Conservation (phyloP, 2,888 invertebrate genomes). For the Hydrotaea cyrtoneurina region DNA sequence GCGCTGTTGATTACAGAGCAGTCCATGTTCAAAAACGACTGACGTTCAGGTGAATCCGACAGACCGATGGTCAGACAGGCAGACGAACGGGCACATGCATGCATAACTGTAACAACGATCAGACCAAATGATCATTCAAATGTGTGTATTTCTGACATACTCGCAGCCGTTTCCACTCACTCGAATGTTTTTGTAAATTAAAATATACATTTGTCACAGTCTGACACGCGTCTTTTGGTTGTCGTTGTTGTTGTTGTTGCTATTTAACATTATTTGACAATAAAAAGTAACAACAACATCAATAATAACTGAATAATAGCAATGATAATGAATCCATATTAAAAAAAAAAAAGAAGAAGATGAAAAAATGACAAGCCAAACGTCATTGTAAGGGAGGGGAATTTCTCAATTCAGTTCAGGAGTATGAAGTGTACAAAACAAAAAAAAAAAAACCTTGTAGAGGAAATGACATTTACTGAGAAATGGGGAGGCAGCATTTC, state of each 20-base stretch:
- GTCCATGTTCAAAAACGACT: neutral
- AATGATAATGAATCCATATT: neutral
- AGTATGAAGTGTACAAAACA: too few species aligned
- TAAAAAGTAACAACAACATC: conserved; percentile 9
- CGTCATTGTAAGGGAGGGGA: neutral
- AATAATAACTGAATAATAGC: conserved; percentile 27
- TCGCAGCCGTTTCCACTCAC: neutral
- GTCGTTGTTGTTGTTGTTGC: conserved; percentile 18
- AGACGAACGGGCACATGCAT: neutral
- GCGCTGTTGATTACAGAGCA: neutral
- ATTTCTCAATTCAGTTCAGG: too few species aligned
- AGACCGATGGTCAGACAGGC: neutral
- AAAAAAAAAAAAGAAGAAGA: neutral
- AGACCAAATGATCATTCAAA: too few species aligned
- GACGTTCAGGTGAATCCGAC: neutral
- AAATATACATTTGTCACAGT: conserved; percentile 46
- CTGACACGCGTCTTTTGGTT: conserved; percentile 45
- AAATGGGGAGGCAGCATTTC: too few species aligned
- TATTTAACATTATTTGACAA: conserved; percentile 34
- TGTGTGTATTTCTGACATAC: too few species aligned
- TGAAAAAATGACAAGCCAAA: neutral
- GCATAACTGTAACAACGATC: too few species aligned
- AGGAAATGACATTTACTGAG: neutral
- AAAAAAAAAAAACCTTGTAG: neutral
- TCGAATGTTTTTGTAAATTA: neutral